Evolutionary conservation across 1,140 invertebrate genomes (phyloP), one percentile per base, ranked within the genome.

Genomic region (Heliconius hewitsoni): DNA sequence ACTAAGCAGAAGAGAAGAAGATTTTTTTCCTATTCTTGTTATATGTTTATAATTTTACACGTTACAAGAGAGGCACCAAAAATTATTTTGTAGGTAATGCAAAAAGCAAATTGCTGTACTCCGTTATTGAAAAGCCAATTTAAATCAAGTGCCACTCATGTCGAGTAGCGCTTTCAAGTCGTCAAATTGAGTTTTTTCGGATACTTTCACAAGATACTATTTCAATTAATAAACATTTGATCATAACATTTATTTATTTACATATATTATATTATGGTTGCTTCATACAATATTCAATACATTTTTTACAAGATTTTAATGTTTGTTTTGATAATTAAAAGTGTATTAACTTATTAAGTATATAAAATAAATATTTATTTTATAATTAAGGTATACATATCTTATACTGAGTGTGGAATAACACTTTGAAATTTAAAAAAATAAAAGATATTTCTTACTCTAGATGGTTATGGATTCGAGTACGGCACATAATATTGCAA

Each of bases 141-240:
- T 76, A 76, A 82, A 82, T 82, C 57, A 71, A 77, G 79, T 76
- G 79, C 34, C 74, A 55, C 75, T 81, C 57, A 66, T 74, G 66
- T 57, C 55, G 52, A 76, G 60, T 66, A 66, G 73, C 13, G 79
- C 71, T 77, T 55, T 77, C 71, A 73, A n/a, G 70, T 73, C 52
- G 76, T 76, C 78, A 37, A 57, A 73, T 76, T 37, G 74, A 30
- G 8, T 76, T 76, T 76, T 76, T 55, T 55, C 70, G 11, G 37
- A 3, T 76, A 27, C 57, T 66, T 27, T 27, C 57, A 66, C 23
- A 27, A 66, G 57, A 66, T 27, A 46, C 42, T 46, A 66, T 66
- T 4, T 66, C 57, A 66, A 30, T 66, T 66, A 27, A 27, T 23
- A 66, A 66, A 27, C 9, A 66, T n/a, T 66, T 27, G 23, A 27